Evolutionary conservation across 2,797 vertebrate species (phyloP).

Genomic region (Centroberyx gerrardi): DNA sequence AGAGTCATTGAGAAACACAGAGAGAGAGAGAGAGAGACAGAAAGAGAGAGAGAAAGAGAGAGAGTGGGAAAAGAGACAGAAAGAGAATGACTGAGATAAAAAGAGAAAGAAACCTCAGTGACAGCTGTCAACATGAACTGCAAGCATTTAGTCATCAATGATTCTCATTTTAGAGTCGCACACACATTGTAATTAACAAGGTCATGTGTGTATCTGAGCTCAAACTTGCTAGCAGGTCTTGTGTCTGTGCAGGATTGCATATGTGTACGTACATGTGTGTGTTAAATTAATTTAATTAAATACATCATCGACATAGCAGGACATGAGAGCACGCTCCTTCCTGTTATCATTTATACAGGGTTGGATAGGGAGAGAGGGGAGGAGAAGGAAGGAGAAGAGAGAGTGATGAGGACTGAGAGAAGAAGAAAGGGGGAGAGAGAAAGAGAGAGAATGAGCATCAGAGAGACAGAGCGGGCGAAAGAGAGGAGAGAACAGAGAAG

Average conservation of each 20-base stretch:
- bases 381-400: not conserved
- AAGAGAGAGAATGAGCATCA: constrained; percentile 7
- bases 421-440: not conserved
- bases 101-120: not conserved
- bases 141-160: not conserved
- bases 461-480: not conserved
- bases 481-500: not conserved
- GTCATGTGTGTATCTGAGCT: too few relatives aligned
- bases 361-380: not conserved
- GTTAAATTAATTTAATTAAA: constrained; percentile 2
- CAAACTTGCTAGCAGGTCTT: too few relatives aligned
- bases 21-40: constrained; percentile 12
- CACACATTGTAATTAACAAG: too few relatives aligned
- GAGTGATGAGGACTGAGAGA: not conserved
- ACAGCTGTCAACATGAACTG: not conserved
- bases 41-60: not conserved
- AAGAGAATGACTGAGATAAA: constrained; percentile 22
- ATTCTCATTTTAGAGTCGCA: too few relatives aligned
- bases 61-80: not conserved
- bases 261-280: not conserved
- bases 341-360: not conserved
- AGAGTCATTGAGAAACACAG: constrained; percentile 18
- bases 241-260: too few relatives aligned
- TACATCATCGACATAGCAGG: not conserved
- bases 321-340: not conserved